These are phyloP conservation scores for Ateles fusciceps DNA, from an alignment of 2,797 vertebrate species.

Conservation along the genomic window DNA sequence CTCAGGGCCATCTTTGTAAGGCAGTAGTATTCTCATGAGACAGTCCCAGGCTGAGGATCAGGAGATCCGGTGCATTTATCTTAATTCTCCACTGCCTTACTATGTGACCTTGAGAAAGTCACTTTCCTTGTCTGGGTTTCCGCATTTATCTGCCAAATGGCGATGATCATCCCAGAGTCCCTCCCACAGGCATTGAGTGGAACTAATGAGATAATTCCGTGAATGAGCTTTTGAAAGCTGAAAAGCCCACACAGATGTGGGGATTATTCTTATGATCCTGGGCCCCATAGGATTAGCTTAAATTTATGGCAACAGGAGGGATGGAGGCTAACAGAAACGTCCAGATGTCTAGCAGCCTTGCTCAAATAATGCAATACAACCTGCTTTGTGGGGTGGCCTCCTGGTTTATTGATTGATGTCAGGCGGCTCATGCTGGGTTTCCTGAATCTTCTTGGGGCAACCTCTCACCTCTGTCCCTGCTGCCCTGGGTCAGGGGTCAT, in stretches of 20 bases:
- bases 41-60: background rate
- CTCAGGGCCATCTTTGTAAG: background rate
- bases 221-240: constrained; percentile 67
- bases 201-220: constrained; percentile 72
- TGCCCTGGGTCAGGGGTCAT: background rate
- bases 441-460: background rate
- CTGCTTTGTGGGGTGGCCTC: constrained; percentile 17
- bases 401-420: background rate
- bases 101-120: constrained; percentile 63
- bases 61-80: background rate
- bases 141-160: constrained; percentile 42
- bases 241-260: constrained; percentile 76
- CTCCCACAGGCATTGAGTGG: constrained; percentile 9
- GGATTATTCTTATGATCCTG: constrained; percentile 67
- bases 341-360: constrained; percentile 62
- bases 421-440: background rate
- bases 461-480: background rate
- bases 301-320: constrained; percentile 63
- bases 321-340: background rate
- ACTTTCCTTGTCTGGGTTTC: constrained; percentile 26
- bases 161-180: background rate
- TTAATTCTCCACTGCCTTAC: background rate
- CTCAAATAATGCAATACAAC: background rate
- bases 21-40: fast-evolving
- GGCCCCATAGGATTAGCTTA: constrained; percentile 66